Evolutionary conservation across 2,797 vertebrate species (phyloP).

Genomic region (Rhinichthys osculus): DNA sequence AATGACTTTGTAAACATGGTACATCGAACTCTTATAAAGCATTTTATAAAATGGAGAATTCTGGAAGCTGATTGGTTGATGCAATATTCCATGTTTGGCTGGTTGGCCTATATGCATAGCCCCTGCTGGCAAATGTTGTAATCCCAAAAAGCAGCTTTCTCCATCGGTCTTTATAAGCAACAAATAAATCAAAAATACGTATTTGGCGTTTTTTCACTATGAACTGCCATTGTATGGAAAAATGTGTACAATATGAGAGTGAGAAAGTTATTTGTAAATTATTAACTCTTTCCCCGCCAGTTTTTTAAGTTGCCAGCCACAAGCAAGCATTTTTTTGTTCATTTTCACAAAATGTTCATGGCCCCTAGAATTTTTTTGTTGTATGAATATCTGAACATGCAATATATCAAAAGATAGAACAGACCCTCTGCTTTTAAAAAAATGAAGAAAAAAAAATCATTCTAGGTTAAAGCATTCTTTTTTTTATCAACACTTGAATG

Average conservation of each 20-base stretch:
- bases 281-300: background rate
- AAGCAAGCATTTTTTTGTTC: too few relatives aligned
- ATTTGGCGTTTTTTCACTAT: background rate
- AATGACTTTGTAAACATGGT: slow-evolving; percentile 4
- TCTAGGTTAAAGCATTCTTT: too few relatives aligned
- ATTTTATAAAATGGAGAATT: background rate
- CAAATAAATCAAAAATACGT: background rate
- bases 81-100: background rate
- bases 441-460: too few relatives aligned
- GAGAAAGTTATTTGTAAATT: background rate
- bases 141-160: background rate
- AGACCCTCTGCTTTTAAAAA: too few relatives aligned
- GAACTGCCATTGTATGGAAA: background rate
- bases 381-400: too few relatives aligned
- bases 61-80: background rate
- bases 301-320: too few relatives aligned
- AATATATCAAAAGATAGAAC: too few relatives aligned
- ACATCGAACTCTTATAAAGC: background rate
- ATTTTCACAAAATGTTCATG: too few relatives aligned
- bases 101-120: background rate
- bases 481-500: too few relatives aligned
- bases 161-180: background rate
- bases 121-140: slow-evolving; percentile 6
- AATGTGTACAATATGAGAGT: background rate
- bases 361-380: too few relatives aligned